These are phyloP conservation scores for Simalia tracyae DNA, from an alignment of 2,797 vertebrate genomes.

Conservation along the genomic window DNA sequence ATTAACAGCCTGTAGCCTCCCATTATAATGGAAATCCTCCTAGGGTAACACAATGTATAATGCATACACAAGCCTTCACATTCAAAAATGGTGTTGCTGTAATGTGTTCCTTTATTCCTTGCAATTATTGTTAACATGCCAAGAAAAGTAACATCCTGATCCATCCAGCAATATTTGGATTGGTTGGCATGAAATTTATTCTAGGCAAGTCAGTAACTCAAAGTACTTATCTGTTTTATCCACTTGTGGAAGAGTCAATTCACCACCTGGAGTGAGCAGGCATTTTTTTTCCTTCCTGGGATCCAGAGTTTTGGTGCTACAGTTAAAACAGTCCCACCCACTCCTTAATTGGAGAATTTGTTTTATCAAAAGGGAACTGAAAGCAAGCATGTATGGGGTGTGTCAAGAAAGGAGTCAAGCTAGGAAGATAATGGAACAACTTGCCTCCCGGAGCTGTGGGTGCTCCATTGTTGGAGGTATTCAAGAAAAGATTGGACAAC, in stretches of 20 bases:
- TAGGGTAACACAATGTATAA: background rate
- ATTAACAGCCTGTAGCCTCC: background rate
- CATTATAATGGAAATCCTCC: background rate
- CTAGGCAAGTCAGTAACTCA: background rate
- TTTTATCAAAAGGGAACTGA: no score
- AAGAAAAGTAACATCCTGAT: background rate
- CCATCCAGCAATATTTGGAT: background rate
- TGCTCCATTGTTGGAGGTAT: no score
- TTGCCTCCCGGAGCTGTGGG: no score
- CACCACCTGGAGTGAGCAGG: no score
- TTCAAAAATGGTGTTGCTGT: background rate
- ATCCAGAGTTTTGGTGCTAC: background rate
- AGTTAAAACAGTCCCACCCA: background rate
- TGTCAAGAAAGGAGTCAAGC: background rate
- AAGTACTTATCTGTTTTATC: background rate
- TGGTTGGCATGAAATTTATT: background rate
- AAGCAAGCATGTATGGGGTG: no score
- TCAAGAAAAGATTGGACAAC: no score
- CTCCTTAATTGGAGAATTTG: no score
- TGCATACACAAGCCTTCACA: background rate
- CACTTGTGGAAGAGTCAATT: background rate
- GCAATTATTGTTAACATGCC: background rate
- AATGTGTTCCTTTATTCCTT: background rate
- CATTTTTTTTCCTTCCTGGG: background rate
- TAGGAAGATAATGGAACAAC: background rate